phyloP scores from a whole-genome alignment of 2,113 vertebrate species.

The Oncorhynchus mykiss region DNA sequence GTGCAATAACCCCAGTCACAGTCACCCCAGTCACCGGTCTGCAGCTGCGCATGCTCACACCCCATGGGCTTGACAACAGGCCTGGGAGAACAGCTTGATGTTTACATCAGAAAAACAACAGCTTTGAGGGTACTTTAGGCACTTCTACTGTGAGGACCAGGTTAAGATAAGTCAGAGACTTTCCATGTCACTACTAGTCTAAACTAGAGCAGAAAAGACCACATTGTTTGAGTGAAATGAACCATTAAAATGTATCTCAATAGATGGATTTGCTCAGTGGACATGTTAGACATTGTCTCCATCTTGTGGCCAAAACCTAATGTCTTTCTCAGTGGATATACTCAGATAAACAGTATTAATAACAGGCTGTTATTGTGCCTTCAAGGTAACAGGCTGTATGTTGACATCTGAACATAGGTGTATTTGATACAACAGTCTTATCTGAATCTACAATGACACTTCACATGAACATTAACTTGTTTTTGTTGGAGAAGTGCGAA shows the following conservation, averaged over 20 bases:
- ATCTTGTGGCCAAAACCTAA: slow-evolving; percentile 45
- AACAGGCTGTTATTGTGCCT: not conserved
- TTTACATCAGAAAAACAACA: not conserved
- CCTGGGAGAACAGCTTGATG: not conserved
- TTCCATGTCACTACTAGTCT: not conserved
- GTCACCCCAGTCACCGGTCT: slow-evolving; percentile 8
- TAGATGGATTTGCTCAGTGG: not conserved
- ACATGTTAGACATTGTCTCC: slow-evolving; percentile 29
- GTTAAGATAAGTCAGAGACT: not conserved
- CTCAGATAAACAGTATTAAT: not conserved
- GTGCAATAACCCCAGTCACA: slow-evolving; percentile 15
- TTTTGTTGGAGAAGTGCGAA: no score
- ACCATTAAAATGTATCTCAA: not conserved
- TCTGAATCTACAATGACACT: not conserved
- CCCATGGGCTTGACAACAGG: not conserved
- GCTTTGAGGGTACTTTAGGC: not conserved
- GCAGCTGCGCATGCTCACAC: slow-evolving; percentile 11
- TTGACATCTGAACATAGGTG: not conserved
- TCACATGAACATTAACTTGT: not conserved
- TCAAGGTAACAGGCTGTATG: not conserved
- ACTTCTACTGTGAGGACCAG: not conserved
- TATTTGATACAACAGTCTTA: not conserved
- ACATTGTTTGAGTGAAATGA: not conserved
- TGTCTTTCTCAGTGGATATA: not conserved
- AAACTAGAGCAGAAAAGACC: not conserved